Evolutionary conservation across 2,113 vertebrate genomes (phyloP).

Genomic region (Arvicanthis niloticus): DNA sequence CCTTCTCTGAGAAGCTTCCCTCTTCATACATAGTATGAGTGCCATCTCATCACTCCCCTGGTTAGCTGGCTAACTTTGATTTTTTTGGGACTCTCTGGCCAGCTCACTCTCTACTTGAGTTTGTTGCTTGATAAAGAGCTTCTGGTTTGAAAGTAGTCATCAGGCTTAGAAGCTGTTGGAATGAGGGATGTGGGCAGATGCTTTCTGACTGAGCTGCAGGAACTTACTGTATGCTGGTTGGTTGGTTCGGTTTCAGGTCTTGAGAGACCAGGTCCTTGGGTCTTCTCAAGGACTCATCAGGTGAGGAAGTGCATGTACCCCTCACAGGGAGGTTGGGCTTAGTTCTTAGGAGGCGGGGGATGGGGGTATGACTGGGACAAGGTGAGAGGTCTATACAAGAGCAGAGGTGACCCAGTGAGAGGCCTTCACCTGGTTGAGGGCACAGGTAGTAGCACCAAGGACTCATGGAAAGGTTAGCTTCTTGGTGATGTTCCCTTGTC

Average conservation of each 20-base stretch:
- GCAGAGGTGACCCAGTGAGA: neutral
- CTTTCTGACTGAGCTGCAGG: neutral
- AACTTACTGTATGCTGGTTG: neutral
- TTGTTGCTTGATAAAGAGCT: neutral
- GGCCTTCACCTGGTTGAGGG: neutral
- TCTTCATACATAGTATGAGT: neutral
- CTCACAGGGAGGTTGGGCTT: neutral
- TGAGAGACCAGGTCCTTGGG: neutral
- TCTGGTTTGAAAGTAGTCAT: neutral
- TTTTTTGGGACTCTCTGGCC: neutral
- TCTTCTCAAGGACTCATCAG: neutral
- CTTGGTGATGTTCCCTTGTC: rapidly evolving
- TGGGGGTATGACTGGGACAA: neutral
- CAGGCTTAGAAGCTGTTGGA: neutral
- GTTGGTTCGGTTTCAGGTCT: neutral
- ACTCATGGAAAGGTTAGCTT: neutral
- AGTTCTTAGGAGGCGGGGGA: neutral
- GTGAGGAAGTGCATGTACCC: neutral
- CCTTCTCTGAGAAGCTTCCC: rapidly evolving
- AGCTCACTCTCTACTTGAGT: neutral
- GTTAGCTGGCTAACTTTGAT: neutral
- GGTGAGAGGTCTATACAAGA: too few relatives aligned
- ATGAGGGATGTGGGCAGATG: neutral
- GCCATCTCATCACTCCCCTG: neutral
- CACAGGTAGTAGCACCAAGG: neutral